Evolutionary conservation across 2,113 vertebrate genomes (phyloP).

Genomic region (Colistium nudipinnis): DNA sequence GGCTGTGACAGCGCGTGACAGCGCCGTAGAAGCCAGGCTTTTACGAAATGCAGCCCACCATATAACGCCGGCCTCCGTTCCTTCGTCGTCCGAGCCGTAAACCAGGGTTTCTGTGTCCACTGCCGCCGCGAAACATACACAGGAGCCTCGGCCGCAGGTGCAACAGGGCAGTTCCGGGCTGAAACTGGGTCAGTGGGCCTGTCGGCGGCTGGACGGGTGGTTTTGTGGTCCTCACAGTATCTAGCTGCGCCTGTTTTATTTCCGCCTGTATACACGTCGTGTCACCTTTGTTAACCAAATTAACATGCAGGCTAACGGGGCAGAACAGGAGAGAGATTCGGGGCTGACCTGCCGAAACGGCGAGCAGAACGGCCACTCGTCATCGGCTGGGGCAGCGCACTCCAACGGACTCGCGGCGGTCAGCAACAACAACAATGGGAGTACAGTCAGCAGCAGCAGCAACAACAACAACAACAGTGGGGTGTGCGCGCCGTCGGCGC

Average conservation of each 20-base stretch:
- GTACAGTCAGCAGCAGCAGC: conserved; percentile 75
- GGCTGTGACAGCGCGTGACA: conserved; percentile 33
- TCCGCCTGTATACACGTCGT: conserved; percentile 27
- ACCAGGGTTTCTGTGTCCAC: conserved; percentile 85
- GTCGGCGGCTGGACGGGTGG: conserved; percentile 67
- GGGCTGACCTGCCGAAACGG: conserved; percentile 83
- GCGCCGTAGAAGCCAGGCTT: conserved; percentile 60
- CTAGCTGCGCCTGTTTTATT: conserved; percentile 37
- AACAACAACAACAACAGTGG: conserved; percentile 82
- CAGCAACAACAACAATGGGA: conserved; percentile 82
- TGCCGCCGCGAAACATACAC: conserved; percentile 85
- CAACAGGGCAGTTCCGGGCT: conserved; percentile 87
- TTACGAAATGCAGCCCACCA: conserved; percentile 80
- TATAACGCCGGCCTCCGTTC: conserved; percentile 86
- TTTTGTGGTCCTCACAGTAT: conserved; percentile 43
- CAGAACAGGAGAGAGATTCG: conserved; percentile 82
- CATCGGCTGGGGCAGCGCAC: conserved; percentile 83
- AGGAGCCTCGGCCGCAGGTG: conserved; percentile 85
- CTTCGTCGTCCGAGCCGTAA: conserved; percentile 86
- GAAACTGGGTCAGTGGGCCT: conserved; percentile 89
- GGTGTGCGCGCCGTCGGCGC: conserved; percentile 63
- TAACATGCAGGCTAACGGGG: conserved; percentile 94
- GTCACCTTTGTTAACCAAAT: conserved; percentile 53
- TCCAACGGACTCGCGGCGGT: conserved; percentile 88
- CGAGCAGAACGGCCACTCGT: conserved; percentile 90